These are phyloP conservation scores for Platycheirus albimanus DNA, from an alignment of 2,888 invertebrate species.

Conservation along the genomic window DNA sequence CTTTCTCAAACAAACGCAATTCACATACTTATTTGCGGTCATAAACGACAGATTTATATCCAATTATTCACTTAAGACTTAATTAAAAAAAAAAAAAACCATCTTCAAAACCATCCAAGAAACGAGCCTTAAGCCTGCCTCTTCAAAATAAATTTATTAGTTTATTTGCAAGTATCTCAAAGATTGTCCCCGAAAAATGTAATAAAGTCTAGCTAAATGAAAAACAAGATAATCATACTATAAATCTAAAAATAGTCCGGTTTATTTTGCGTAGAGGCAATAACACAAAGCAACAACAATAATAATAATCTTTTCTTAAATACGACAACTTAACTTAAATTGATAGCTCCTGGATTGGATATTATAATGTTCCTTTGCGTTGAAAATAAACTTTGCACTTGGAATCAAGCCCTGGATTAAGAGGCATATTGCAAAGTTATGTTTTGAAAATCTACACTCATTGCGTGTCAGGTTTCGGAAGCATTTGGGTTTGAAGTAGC, in stretches of 20 bases:
- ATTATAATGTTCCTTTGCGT: background rate
- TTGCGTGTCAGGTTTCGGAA: too few species aligned
- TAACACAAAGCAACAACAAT: constrained; percentile 5
- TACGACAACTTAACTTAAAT: constrained; percentile 28
- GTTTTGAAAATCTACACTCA: too few species aligned
- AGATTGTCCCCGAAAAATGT: constrained; percentile 25
- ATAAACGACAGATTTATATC: constrained; percentile 20
- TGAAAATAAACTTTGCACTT: constrained; percentile 36
- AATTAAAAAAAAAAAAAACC: constrained; percentile 28
- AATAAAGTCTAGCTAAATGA: background rate
- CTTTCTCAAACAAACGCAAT: constrained; percentile 20
- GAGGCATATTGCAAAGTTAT: too few species aligned
- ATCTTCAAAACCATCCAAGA: constrained; percentile 8
- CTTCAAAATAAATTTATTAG: background rate
- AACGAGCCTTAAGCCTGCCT: background rate
- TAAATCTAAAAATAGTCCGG: constrained; percentile 46
- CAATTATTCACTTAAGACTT: constrained; percentile 56
- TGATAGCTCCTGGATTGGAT: constrained; percentile 30
- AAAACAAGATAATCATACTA: constrained; percentile 33
- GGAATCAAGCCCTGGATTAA: constrained; percentile 16
- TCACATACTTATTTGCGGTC: constrained; percentile 37
- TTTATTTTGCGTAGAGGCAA: constrained; percentile 14
- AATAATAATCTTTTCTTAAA: constrained; percentile 10
- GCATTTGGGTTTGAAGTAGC: too few species aligned
- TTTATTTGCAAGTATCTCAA: background rate